Base-by-base conservation (phyloP, 2,888 invertebrate genomes). In the Craniophora ligustri region DNA sequence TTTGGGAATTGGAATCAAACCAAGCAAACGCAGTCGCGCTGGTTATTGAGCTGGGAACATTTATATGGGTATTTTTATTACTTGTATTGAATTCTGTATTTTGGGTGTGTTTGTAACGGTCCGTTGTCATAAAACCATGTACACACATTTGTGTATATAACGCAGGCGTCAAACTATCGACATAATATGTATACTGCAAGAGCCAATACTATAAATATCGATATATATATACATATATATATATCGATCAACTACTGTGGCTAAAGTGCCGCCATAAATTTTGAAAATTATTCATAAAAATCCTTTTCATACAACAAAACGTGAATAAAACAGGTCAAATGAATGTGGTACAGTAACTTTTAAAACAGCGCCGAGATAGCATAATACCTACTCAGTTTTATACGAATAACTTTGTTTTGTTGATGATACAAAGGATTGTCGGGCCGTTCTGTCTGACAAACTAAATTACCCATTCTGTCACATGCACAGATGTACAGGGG, bases 391-490 rank as follows among this genome's bases (percentile, higher is more conserved):
- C 57, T 8, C 75, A 75, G 69, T 75, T 71, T 68, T 67, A 69
- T 67, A 53, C 61, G 68, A 70, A 67, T 75, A 76, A 72, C 66
- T 70, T 75, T 70, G 69, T 76, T 75, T 63, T 67, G 73, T 67
- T 75, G 74, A 75, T 75, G 76, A 76, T 64, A 76, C 76, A 78
- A 78, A 78, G 76, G 76, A 65, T 68, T 67, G 63, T 45, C 65
- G 64, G 72, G 49, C 61, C 64, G 57, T 39, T 74, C 78, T 58
- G 57, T 62, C 67, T 72, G 70, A 67, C 71, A 72, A 70, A 70
- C 72, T 72, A 74, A 78, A 75, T 76, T 75, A 58, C 53, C 39
- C 62, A 70, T 62, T 63, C 59, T 63, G 48, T 57, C 50, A 57
- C 49, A 40, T 46, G 42, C 53, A 44, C 30, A 26, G 47, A n/a